Evolutionary conservation across 2,888 invertebrate genomes (phyloP).

Genomic region (Candidula unifasciata): DNA sequence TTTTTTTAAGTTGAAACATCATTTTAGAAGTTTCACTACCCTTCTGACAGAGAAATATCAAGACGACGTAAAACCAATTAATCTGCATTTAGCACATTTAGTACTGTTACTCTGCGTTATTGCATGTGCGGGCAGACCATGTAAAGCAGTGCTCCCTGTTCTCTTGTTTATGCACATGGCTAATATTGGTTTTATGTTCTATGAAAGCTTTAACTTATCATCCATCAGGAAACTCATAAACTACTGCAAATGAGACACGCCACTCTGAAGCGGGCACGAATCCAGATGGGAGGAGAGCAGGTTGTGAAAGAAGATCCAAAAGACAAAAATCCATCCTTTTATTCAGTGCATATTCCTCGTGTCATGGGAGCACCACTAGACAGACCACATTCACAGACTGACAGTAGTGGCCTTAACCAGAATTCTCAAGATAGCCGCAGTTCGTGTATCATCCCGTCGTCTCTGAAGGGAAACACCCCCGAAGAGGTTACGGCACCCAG

Average conservation of each 20-base stretch:
- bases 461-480: neutral
- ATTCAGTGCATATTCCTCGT: neutral
- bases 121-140: too few relatives aligned
- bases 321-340: neutral
- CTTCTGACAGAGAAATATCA: too few relatives aligned
- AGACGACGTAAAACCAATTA: too few relatives aligned
- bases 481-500: neutral
- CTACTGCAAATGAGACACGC: slow-evolving; percentile 66
- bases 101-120: too few relatives aligned
- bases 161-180: too few relatives aligned
- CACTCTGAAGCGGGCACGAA: slow-evolving; percentile 70
- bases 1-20: too few relatives aligned
- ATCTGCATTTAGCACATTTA: too few relatives aligned
- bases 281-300: slow-evolving; percentile 65
- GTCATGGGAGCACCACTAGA: neutral
- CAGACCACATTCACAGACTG: neutral
- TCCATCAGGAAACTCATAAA: slow-evolving; percentile 77
- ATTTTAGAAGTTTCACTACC: too few relatives aligned
- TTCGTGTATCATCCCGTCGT: neutral
- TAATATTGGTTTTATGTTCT: too few relatives aligned
- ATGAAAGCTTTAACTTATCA: neutral
- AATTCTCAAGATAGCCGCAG: neutral
- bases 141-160: too few relatives aligned
- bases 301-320: slow-evolving; percentile 27
- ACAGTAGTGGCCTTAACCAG: slow-evolving; percentile 23